Conservation (phyloP, 2,888 invertebrate genomes). For the Eremobia ochroleuca region DNA sequence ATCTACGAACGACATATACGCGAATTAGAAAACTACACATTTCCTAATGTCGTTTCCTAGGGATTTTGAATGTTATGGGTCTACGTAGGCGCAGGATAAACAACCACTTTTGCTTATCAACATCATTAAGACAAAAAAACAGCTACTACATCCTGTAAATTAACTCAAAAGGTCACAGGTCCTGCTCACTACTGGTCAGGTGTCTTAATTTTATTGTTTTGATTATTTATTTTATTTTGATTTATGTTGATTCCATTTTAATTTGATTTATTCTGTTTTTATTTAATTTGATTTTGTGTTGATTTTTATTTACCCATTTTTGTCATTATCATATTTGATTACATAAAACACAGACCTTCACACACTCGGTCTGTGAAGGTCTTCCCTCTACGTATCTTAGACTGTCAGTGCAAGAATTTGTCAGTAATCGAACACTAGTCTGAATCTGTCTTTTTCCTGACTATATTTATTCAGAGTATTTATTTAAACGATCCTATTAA, state of each 20-base stretch:
- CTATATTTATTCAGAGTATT: background rate
- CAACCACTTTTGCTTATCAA: background rate
- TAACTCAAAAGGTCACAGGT: background rate
- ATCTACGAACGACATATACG: constrained; percentile 16
- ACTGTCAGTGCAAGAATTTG: background rate
- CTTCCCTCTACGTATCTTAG: too few relatives aligned
- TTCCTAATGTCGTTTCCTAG: constrained; percentile 46
- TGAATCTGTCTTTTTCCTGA: background rate
- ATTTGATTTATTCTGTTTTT: too few relatives aligned
- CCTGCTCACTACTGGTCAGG: background rate
- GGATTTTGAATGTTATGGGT: constrained; percentile 8
- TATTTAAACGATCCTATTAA: background rate
- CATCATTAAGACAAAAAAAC: background rate
- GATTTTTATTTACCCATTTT: too few relatives aligned
- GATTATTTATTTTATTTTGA: too few relatives aligned
- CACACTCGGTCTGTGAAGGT: too few relatives aligned
- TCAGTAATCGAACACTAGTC: background rate
- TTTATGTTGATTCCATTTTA: too few relatives aligned
- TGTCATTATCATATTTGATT: too few relatives aligned
- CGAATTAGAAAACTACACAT: constrained; percentile 64
- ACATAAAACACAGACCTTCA: too few relatives aligned
- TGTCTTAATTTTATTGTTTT: too few relatives aligned
- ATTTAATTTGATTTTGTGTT: too few relatives aligned
- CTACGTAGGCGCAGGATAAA: background rate
- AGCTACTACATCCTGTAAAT: background rate